Evolutionary conservation across 2,888 invertebrate genomes (phyloP), one percentile per base, ranked within the genome.

Genomic region (Pteria penguin): DNA sequence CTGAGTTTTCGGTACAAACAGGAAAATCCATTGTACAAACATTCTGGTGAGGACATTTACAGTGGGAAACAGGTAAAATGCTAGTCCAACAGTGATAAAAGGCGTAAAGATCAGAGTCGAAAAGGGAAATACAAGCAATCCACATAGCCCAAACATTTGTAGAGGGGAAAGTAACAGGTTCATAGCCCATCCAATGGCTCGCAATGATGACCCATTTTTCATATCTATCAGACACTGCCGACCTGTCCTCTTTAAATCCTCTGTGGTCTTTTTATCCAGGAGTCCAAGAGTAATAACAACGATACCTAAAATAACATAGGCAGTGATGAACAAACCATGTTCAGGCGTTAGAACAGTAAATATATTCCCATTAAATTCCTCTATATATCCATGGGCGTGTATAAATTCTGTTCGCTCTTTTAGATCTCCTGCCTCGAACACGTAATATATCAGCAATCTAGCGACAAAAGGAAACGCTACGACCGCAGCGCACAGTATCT

Each of bases 1-100:
- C 8, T 45, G 45, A 8, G 45, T 14, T 8, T 18, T 14, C 45
- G 45, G 45, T n/a, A 82, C 71, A 70, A 87, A 80, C 57, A 87
- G 84, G n/a, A 86, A 82, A 8, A 88, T 18, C 65, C 90, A 83
- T 18, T 90, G 68, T 27, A 86, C 27, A 11, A 87, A 84, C 45
- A 45, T 45, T n/a, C n/a, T n/a, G n/a, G n/a, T n/a, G n/a, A n/a
- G n/a, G 29, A 91, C 68, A 72, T 89, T 89, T n/a, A 90, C 58
- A 4, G 88, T 85, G 4, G 90, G 91, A 27, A 90, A 79, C 27
- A 88, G 78, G 80, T 89, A 90, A 75, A 90, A 85, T 11, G 86
- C 73, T 31, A 85, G 79, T 8, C 88, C 74, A 0, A 87, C 29
- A 0, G 88, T 0, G 2, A 84, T 69, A 14, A 89, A 29, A 0